A percentile compares a stretch with the other conserved stretches of the same genome.
Evolutionary conservation across 2,888 invertebrate species (phyloP).

Genomic region (Lasioglossum malachurum): DNA sequence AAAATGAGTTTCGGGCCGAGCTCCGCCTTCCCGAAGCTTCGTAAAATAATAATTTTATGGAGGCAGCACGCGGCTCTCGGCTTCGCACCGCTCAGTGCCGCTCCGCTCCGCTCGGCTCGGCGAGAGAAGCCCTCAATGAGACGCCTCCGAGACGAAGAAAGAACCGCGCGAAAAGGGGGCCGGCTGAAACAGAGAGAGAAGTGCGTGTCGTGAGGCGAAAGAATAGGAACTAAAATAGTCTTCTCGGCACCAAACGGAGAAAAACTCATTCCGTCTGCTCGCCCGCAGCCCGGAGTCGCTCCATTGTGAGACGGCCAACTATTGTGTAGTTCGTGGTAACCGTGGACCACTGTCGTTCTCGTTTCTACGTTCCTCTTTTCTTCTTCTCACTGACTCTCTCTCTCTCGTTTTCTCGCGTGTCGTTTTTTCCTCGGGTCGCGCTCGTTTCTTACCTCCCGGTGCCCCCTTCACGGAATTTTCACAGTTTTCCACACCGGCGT

Average conservation of each 20-base stretch:
- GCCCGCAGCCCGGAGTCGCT: constrained; percentile 71
- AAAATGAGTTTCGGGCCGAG: constrained; percentile 48
- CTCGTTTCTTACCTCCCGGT: neutral
- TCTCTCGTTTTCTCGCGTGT: neutral
- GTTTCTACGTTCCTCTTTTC: neutral
- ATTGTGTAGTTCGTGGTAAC: constrained; percentile 77
- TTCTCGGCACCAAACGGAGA: constrained; percentile 75
- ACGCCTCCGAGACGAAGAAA: constrained; percentile 17
- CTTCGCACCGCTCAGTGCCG: neutral
- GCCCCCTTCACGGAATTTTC: neutral
- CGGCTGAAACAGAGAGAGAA: constrained; percentile 15
- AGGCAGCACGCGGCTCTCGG: constrained; percentile 39
- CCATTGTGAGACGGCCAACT: constrained; percentile 76
- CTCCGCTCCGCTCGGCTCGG: neutral
- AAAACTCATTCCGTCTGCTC: constrained; percentile 79
- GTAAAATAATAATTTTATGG: constrained; percentile 77
- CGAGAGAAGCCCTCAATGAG: constrained; percentile 12
- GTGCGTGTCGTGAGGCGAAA: constrained; percentile 58
- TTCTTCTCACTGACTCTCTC: constrained; percentile 24
- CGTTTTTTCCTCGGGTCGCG: constrained; percentile 1
- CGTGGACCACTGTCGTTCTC: constrained; percentile 62
- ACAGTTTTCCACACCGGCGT: constrained; percentile 12
- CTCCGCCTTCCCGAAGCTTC: constrained; percentile 42
- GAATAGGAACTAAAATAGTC: constrained; percentile 77
- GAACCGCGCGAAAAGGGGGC: constrained; percentile 21